These are phyloP conservation scores for Philereme vetulata DNA, from an alignment of 2,888 invertebrate species.

Conservation along the genomic window DNA sequence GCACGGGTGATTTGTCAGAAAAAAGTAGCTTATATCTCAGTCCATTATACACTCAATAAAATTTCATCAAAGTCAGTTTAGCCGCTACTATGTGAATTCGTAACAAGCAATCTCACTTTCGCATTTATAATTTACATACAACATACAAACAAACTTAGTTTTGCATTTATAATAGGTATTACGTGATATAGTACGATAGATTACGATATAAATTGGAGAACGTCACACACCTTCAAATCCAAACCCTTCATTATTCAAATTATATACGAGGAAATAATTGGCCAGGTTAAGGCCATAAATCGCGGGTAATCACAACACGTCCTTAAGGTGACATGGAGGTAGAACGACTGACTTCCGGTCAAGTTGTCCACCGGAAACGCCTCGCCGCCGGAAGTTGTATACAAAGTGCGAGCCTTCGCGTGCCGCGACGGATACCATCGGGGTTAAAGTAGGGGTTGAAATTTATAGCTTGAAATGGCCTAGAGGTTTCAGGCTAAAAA, in stretches of 20 bases:
- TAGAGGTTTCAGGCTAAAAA: slow-evolving; percentile 14
- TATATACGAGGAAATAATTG: slow-evolving; percentile 57
- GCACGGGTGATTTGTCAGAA: no score
- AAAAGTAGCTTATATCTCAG: no score
- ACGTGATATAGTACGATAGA: no score
- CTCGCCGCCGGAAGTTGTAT: slow-evolving; percentile 72
- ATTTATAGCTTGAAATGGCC: slow-evolving; percentile 35
- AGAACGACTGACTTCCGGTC: slow-evolving; percentile 69
- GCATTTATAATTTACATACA: no score
- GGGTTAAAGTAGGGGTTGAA: slow-evolving; percentile 19
- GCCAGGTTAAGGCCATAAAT: slow-evolving; percentile 64
- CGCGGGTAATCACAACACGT: slow-evolving; percentile 71
- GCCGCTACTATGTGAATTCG: no score
- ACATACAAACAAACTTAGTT: no score
- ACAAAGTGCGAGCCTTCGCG: slow-evolving; percentile 81
- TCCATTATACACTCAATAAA: no score
- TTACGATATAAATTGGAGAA: no score
- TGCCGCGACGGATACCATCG: slow-evolving; percentile 50
- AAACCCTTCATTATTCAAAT: slow-evolving; percentile 29
- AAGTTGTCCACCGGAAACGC: slow-evolving; percentile 61
- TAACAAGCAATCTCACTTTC: no score
- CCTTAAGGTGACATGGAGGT: slow-evolving; percentile 78
- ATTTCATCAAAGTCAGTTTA: no score
- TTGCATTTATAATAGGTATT: no score
- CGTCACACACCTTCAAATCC: not conserved